phyloP scores from a whole-genome alignment of 2,888 invertebrate genomes.

The Byasa hedistus region DNA sequence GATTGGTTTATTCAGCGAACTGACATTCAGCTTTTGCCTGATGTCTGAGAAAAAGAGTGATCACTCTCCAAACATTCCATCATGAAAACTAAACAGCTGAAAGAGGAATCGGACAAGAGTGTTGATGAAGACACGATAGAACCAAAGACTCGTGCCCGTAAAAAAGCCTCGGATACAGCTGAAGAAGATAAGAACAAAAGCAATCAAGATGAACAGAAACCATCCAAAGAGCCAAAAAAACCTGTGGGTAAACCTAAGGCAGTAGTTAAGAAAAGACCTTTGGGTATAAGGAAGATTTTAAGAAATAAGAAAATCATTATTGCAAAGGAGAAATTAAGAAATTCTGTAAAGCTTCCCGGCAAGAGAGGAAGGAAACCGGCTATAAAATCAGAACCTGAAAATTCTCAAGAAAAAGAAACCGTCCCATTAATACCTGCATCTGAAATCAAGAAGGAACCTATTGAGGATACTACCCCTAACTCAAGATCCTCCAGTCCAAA shows the following conservation, averaged over 20 bases:
- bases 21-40: constrained; percentile 57
- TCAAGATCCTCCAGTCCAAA: constrained; percentile 75
- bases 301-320: constrained; percentile 65
- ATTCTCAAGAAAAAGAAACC: constrained; percentile 62
- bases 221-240: constrained; percentile 69
- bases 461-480: constrained; percentile 62
- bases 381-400: constrained; percentile 55
- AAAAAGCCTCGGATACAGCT: constrained; percentile 66
- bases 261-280: constrained; percentile 67
- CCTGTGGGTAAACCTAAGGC: constrained; percentile 62
- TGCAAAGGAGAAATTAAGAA: constrained; percentile 62
- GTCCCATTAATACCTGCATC: constrained; percentile 64
- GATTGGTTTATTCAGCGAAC: constrained; percentile 47
- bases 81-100: constrained; percentile 76
- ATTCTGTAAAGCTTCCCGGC: constrained; percentile 57
- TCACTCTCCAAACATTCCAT: constrained; percentile 75
- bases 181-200: constrained; percentile 66
- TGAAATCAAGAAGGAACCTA: constrained; percentile 73
- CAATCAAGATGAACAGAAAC: constrained; percentile 68
- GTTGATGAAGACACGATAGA: constrained; percentile 70
- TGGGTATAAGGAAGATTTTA: constrained; percentile 71
- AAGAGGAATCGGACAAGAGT: constrained; percentile 71
- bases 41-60: constrained; percentile 73
- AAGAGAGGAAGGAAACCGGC: constrained; percentile 64
- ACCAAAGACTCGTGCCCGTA: constrained; percentile 74